These are phyloP conservation scores for Enteromius trimaculatus DNA, from an alignment of 2,797 vertebrate species.

Conservation along the genomic window DNA sequence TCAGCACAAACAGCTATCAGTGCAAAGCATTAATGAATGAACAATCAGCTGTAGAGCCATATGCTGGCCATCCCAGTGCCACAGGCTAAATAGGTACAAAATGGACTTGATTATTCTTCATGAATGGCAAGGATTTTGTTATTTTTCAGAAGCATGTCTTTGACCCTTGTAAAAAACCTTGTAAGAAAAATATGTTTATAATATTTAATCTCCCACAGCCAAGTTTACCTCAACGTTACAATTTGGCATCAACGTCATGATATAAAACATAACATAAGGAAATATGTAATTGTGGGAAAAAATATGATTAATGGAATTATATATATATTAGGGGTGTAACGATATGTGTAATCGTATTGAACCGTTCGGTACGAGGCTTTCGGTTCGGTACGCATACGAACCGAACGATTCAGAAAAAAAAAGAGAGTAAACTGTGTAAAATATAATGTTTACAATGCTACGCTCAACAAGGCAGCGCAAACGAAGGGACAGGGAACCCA, in stretches of 20 bases:
- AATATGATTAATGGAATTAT: too few species aligned
- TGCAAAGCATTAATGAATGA: constrained; percentile 2
- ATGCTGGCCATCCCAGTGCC: background rate
- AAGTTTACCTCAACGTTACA: background rate
- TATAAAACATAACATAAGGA: background rate
- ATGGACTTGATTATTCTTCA: constrained; percentile 6
- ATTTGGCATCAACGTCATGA: background rate
- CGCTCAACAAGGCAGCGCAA: too few species aligned
- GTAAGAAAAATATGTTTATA: background rate
- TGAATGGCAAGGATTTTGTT: background rate
- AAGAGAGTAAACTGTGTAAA: too few species aligned
- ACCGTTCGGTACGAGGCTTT: too few species aligned
- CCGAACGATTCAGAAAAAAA: too few species aligned
- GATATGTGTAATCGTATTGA: too few species aligned
- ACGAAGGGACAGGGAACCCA: too few species aligned
- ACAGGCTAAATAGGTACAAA: constrained; percentile 2
- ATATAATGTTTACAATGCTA: too few species aligned
- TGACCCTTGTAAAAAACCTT: background rate
- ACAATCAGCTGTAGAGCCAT: background rate
- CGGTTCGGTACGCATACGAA: too few species aligned
- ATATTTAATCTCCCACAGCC: background rate
- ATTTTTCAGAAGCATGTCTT: background rate
- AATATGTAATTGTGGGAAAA: background rate
- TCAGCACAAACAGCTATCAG: background rate
- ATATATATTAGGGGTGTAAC: too few species aligned